These are phyloP conservation scores for Euphonia xanthogaster DNA, from an alignment of 2,797 vertebrate genomes.

Conservation along the genomic window DNA sequence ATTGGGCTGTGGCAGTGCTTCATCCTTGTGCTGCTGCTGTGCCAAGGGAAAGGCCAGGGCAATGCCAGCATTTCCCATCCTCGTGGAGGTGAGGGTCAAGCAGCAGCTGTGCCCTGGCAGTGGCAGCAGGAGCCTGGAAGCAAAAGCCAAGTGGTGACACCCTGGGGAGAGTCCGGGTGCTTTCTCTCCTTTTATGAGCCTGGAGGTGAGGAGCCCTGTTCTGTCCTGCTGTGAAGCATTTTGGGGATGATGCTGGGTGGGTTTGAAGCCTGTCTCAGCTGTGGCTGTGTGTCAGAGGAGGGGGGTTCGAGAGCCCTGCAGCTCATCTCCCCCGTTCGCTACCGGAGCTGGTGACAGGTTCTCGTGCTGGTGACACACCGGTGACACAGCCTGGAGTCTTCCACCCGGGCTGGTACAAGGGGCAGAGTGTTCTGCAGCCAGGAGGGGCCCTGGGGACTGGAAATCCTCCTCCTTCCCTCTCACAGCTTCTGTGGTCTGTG, in stretches of 20 bases:
- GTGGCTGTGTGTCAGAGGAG: background rate
- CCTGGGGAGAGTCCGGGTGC: fast-evolving
- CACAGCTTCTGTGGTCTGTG: background rate
- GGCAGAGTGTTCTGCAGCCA: background rate
- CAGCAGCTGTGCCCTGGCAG: background rate
- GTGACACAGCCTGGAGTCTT: background rate
- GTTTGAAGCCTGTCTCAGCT: background rate
- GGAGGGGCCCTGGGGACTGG: background rate
- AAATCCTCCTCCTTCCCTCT: background rate
- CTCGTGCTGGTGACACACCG: fast-evolving
- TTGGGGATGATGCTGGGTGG: background rate
- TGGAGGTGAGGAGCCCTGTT: background rate
- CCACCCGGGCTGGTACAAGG: fast-evolving
- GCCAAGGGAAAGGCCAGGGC: background rate
- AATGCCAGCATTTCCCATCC: background rate
- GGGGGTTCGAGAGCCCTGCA: background rate
- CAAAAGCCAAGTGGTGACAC: background rate
- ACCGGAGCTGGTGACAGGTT: fast-evolving
- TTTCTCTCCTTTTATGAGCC: background rate
- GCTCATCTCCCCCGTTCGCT: fast-evolving
- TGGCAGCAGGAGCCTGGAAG: background rate
- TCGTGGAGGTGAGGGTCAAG: background rate
- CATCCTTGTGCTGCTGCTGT: background rate
- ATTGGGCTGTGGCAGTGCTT: fast-evolving
- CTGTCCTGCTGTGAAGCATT: background rate